A percentile compares a stretch with the other conserved stretches of the same genome.
Evolutionary conservation across 2,797 vertebrate genomes (phyloP).

Genomic region (Fratercula arctica): DNA sequence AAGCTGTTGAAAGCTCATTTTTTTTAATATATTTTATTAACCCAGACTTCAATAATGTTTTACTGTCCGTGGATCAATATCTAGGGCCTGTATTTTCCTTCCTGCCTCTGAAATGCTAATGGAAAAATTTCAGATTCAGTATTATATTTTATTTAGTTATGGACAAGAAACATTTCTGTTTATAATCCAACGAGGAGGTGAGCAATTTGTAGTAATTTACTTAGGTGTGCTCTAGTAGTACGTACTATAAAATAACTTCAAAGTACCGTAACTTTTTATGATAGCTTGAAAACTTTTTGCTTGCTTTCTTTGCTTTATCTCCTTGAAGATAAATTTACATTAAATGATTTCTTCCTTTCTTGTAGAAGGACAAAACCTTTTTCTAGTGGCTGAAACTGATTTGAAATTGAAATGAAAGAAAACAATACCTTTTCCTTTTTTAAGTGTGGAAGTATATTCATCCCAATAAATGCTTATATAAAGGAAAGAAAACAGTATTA

Average conservation of each 20-base stretch:
- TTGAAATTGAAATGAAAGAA: background rate
- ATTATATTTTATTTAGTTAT: background rate
- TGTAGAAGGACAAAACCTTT: background rate
- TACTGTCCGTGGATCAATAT: background rate
- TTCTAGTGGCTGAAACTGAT: background rate
- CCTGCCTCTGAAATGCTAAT: background rate
- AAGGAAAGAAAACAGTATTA: background rate
- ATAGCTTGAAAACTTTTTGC: background rate
- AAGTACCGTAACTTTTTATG: rapidly evolving
- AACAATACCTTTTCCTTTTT: background rate
- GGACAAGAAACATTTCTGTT: background rate
- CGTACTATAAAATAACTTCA: background rate
- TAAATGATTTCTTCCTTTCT: background rate
- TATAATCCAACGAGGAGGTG: background rate
- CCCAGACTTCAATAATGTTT: background rate
- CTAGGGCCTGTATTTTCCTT: background rate
- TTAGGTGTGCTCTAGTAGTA: background rate
- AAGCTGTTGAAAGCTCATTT: background rate
- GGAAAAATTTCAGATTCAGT: background rate
- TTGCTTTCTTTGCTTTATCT: background rate
- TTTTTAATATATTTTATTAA: background rate
- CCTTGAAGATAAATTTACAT: background rate
- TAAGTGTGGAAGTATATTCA: background rate
- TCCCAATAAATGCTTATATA: background rate
- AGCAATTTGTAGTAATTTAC: background rate